Percentiles rank a stretch among this genome's conserved stretches.
Conservation (phyloP, 2,797 vertebrate genomes). For the Scyliorhinus canicula region DNA sequence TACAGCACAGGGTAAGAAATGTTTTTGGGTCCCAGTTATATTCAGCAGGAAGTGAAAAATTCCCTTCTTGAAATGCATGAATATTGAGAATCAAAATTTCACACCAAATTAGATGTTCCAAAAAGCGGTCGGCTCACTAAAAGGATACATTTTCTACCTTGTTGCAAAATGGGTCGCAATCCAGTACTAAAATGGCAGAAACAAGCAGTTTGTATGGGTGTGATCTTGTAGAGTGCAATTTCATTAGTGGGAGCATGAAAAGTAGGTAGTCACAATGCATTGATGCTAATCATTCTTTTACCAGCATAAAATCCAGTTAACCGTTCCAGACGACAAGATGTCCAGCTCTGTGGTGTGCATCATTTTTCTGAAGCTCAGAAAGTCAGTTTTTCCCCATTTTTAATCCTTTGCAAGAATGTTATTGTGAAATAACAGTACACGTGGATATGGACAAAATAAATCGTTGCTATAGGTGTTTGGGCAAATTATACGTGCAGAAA, state of each 20-base stretch:
- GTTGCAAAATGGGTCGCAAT: background rate
- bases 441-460: background rate
- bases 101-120: background rate
- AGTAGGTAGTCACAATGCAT: background rate
- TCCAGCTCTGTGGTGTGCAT: background rate
- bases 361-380: background rate
- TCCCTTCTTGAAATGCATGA: conserved; percentile 6
- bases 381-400: background rate
- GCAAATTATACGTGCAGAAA: background rate
- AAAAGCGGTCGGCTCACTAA: background rate
- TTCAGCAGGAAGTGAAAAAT: conserved; percentile 29
- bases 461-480: background rate
- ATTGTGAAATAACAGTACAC: background rate
- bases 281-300: background rate
- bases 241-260: background rate
- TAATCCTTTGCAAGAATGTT: background rate
- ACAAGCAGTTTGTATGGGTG: background rate
- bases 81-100: conserved; percentile 27
- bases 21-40: conserved; percentile 4
- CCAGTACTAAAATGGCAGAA: background rate
- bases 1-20: background rate
- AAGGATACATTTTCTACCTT: background rate
- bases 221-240: background rate
- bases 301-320: background rate
- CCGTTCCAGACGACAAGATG: background rate